These are phyloP conservation scores for Colletes latitarsis DNA, from an alignment of 1,140 invertebrate genomes.

Conservation along the genomic window DNA sequence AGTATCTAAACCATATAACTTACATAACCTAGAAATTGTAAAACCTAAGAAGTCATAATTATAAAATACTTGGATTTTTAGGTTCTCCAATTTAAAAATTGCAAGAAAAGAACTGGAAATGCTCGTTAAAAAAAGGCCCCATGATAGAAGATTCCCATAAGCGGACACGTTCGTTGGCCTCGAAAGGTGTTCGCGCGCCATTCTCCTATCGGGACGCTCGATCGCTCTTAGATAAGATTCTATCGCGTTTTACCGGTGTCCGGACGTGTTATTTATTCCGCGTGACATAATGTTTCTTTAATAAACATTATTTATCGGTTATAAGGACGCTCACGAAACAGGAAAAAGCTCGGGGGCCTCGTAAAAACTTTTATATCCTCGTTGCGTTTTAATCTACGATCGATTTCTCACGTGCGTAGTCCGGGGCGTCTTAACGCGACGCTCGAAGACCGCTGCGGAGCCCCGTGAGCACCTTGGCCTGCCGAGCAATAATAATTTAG, in stretches of 20 bases:
- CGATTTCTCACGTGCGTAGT: not conserved
- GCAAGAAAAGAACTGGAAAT: no score
- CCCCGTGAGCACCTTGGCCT: constrained; percentile 53
- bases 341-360: not conserved
- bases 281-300: not conserved
- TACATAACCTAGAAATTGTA: no score
- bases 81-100: no score
- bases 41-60: no score
- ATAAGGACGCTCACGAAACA: not conserved
- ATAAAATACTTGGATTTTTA: no score
- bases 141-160: no score
- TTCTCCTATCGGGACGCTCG: no score
- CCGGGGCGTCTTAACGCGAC: not conserved
- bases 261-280: not conserved
- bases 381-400: not conserved
- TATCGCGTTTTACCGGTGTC: not conserved
- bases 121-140: no score
- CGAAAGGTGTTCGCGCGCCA: no score
- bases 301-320: not conserved
- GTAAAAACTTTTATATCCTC: not conserved
- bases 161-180: no score
- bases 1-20: no score
- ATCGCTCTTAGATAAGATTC: not conserved
- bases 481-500: constrained; percentile 64
- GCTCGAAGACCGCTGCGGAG: not conserved